Percentiles rank a stretch among this genome's conserved stretches.
These are phyloP conservation scores for Enteromius paludinosus DNA, from an alignment of 2,797 vertebrate species.

Conservation along the genomic window DNA sequence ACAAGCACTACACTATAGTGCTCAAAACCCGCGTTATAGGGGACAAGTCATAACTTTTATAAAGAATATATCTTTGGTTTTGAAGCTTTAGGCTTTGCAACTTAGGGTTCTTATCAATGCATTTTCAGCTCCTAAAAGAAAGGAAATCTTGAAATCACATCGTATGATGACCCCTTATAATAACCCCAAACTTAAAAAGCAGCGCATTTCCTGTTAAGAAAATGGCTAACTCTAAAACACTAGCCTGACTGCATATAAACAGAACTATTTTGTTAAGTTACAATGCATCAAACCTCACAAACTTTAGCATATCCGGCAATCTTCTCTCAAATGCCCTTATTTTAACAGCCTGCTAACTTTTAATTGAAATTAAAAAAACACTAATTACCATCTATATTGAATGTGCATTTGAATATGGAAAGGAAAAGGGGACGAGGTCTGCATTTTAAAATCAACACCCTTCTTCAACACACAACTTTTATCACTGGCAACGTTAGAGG, in stretches of 20 bases:
- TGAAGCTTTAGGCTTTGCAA: no score
- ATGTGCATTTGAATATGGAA: background rate
- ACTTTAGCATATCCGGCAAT: background rate
- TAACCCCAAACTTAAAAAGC: background rate
- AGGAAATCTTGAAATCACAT: no score
- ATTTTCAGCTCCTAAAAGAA: no score
- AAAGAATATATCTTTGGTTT: no score
- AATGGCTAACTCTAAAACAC: background rate
- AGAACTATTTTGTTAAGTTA: background rate
- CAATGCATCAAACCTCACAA: background rate
- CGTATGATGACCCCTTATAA: background rate
- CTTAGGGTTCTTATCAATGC: no score
- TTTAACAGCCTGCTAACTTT: background rate
- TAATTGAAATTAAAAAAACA: background rate
- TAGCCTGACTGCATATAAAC: background rate
- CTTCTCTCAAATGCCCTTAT: background rate
- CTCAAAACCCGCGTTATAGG: no score
- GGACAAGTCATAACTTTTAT: no score
- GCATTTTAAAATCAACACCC: background rate
- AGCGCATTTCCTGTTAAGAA: background rate
- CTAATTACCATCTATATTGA: background rate
- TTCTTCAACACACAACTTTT: background rate
- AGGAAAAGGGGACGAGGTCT: background rate
- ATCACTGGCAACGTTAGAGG: background rate
- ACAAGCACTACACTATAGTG: no score